phyloP scores from a whole-genome alignment of 2,113 vertebrate species.

The Trematocara macrostoma region DNA sequence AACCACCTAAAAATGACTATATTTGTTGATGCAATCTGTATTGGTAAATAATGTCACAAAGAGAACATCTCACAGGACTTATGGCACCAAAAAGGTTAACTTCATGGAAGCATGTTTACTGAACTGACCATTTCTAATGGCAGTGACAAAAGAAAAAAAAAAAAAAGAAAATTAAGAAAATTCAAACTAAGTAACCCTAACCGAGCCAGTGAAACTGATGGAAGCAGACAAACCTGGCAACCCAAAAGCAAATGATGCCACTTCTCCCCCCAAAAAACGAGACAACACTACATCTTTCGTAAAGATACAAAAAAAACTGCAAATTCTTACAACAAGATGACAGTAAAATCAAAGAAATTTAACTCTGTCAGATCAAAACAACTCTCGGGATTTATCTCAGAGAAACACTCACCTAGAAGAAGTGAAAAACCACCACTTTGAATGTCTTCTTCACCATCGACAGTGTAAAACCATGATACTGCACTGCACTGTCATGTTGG shows the following conservation, averaged over 20 bases:
- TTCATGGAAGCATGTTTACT: background rate
- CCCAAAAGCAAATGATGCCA: background rate
- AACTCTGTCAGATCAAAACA: background rate
- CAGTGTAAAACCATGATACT: background rate
- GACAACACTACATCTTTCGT: background rate
- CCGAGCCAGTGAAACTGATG: background rate
- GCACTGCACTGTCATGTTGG: background rate
- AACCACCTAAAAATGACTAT: background rate
- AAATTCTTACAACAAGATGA: background rate
- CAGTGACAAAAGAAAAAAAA: background rate
- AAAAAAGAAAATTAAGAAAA: background rate
- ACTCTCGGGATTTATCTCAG: background rate
- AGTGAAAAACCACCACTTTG: background rate
- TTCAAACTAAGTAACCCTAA: background rate
- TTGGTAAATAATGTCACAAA: background rate
- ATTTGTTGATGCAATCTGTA: background rate
- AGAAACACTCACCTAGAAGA: background rate
- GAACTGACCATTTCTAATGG: background rate
- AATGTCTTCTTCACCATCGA: background rate
- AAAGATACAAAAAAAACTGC: background rate
- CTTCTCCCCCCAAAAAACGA: background rate
- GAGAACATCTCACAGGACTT: background rate
- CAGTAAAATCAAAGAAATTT: background rate
- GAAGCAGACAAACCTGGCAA: background rate
- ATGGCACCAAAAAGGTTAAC: background rate